These are phyloP conservation scores for Paracyclopina nana DNA, from an alignment of 1,140 invertebrate genomes.

Conservation along the genomic window DNA sequence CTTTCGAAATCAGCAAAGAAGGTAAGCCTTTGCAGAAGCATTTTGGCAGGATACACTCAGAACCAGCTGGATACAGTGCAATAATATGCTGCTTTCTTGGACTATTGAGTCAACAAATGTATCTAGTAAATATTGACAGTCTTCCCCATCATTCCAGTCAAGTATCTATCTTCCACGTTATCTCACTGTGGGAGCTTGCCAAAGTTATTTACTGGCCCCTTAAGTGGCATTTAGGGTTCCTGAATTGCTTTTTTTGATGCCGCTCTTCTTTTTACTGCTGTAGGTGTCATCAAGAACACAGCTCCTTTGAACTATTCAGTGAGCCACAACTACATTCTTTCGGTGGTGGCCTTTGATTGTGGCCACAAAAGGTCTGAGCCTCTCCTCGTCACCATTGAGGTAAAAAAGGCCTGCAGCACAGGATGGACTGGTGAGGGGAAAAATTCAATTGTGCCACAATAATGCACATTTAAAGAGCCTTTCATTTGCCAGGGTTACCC, in stretches of 20 bases:
- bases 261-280: conserved; percentile 20
- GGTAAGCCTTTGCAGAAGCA: conserved; percentile 38
- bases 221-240: no score
- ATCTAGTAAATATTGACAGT: no score
- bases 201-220: no score
- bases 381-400: conserved; percentile 82
- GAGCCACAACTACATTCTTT: conserved; percentile 86
- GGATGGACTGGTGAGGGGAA: conserved; percentile 49
- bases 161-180: no score
- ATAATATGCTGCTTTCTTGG: no score
- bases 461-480: not conserved
- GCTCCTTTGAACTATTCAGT: conserved; percentile 71
- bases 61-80: no score
- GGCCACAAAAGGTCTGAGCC: conserved; percentile 65
- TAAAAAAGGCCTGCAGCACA: conserved; percentile 47
- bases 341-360: conserved; percentile 87
- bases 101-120: no score
- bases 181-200: no score
- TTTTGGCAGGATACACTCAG: no score
- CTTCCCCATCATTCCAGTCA: no score
- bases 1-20: conserved; percentile 77
- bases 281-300: conserved; percentile 67
- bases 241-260: no score
- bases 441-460: not conserved
- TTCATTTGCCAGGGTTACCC: conserved; percentile 40